Evolutionary conservation across 1,140 invertebrate species (phyloP), one percentile per base, ranked within the genome.

Genomic region (Lepidurus packardi): DNA sequence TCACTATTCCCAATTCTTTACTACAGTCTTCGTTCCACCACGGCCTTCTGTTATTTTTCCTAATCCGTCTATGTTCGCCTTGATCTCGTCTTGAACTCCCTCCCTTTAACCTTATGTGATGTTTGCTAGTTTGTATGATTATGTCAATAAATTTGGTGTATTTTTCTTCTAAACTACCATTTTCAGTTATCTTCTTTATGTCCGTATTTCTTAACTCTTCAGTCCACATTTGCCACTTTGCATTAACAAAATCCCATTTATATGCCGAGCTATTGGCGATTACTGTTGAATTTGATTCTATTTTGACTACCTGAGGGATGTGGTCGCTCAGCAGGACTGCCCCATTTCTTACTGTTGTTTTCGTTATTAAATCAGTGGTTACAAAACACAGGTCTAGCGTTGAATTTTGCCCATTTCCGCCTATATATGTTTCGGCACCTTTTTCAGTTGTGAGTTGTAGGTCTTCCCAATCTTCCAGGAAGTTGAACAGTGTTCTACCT

Each of bases 301-400:
- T 47, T 8, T 11, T 47, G 10, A 47, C 45, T 47, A 47, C 10
- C 45, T 47, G 45, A 1, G 45, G 45, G 3, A 47, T 47, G 45
- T 47, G 45, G 45, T 47, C 45, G 5, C 45, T 47, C 45, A 47
- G 5, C 10, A 47, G 5, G 1, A 16, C 45, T 47, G 45, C 45
- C 45, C 45, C 45, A 47, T 47, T 47, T 47, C 45, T 47, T 47
- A 47, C 45, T 47, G 45, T 47, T 47, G 45, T 47, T 47, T 47
- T 47, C 10, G 45, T 47, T 47, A 47, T 8, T 8, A 47, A 47
- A 47, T 47, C 45, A 47, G 45, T 4, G 0, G 45, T 47, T 47
- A 7, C 45, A 8, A 11, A 47, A 7, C 45, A 47, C 16, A 47
- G 3, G 16, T 47, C 45, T 47, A 47, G 45, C 4, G 45, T 47